A percentile compares a stretch with the other conserved stretches of the same genome.
phyloP scores from a whole-genome alignment of 2,113 vertebrate genomes.

The Aegotheles bennettii region DNA sequence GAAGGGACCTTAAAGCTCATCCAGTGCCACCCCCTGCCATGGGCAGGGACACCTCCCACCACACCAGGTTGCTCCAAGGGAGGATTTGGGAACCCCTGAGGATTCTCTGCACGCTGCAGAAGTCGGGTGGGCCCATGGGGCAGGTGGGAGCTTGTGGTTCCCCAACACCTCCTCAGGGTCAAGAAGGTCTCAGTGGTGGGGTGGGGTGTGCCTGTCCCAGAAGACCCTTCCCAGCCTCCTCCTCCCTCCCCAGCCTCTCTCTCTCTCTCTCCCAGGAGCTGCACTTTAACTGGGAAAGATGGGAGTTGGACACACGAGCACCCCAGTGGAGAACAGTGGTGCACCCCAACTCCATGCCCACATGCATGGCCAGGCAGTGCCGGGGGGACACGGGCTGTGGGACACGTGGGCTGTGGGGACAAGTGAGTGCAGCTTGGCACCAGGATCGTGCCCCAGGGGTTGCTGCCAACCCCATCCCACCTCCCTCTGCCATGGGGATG shows the following conservation, averaged over 20 bases:
- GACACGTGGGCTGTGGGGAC: neutral
- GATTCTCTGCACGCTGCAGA: accelerated
- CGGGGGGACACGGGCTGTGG: accelerated
- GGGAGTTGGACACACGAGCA: neutral
- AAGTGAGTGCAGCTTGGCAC: neutral
- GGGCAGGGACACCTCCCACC: too few species aligned
- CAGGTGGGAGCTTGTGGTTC: accelerated
- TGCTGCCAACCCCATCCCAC: accelerated
- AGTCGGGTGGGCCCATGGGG: neutral
- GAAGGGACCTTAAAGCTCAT: too few species aligned
- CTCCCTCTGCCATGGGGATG: accelerated
- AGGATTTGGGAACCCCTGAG: too few species aligned
- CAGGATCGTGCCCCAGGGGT: too few species aligned
- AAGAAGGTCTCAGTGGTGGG: neutral
- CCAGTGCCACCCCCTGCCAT: too few species aligned
- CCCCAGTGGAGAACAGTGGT: neutral
- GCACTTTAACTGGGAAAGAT: neutral
- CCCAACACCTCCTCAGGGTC: accelerated
- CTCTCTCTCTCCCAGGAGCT: neutral
- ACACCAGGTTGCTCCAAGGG: too few species aligned
- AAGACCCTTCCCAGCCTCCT: neutral
- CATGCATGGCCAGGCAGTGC: accelerated
- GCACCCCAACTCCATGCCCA: neutral
- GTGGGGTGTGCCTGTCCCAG: neutral
- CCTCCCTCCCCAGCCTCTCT: neutral